These are phyloP conservation scores for Pristionchus entomophagus DNA, from an alignment of 2,888 invertebrate species.

Conservation along the genomic window DNA sequence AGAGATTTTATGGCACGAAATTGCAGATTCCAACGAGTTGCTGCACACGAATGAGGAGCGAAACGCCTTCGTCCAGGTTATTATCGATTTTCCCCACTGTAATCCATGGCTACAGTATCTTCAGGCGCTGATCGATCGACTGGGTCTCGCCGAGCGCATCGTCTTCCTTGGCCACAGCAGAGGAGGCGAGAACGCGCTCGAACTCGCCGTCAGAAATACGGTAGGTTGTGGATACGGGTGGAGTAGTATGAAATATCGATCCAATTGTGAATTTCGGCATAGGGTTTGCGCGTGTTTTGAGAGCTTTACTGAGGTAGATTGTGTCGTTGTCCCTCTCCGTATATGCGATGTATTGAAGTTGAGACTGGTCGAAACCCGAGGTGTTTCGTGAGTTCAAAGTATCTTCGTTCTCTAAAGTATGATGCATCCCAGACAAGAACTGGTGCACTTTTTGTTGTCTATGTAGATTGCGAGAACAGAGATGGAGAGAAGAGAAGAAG, in stretches of 20 bases:
- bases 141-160: not conserved
- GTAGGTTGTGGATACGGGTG: not conserved
- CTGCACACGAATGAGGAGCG: constrained; percentile 46
- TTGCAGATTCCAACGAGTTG: constrained; percentile 34
- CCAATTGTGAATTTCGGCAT: too few relatives aligned
- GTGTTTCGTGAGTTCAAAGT: too few relatives aligned
- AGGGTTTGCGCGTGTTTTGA: too few relatives aligned
- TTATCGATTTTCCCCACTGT: not conserved
- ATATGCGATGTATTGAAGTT: too few relatives aligned
- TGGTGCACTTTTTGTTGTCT: constrained; percentile 32
- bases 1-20: not conserved
- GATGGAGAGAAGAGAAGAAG: not conserved
- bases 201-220: not conserved
- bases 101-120: not conserved
- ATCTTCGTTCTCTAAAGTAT: too few relatives aligned
- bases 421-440: not conserved
- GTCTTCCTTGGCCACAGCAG: constrained; percentile 38
- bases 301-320: too few relatives aligned
- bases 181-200: constrained; percentile 40
- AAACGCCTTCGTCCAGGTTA: constrained; percentile 28
- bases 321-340: too few relatives aligned
- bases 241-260: too few relatives aligned
- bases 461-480: not conserved
- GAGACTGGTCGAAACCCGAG: too few relatives aligned
- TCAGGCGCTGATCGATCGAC: constrained; percentile 26